phyloP scores from a whole-genome alignment of 2,113 vertebrate genomes.

The Platanista minor region DNA sequence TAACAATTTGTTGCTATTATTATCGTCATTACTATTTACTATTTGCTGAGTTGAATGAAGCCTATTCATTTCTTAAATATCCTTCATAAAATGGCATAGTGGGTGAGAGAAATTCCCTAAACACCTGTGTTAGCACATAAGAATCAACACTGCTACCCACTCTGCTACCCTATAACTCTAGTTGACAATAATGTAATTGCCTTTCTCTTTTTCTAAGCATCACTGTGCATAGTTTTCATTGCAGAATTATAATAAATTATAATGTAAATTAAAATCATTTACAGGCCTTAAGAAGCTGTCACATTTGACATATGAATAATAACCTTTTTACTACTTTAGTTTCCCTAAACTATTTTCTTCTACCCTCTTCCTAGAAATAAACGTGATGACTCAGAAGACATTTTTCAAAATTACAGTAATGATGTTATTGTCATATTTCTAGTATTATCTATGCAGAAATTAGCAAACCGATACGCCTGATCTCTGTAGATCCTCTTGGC shows the following conservation, averaged over 20 bases:
- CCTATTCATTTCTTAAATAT: neutral
- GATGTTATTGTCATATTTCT: neutral
- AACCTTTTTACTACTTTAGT: neutral
- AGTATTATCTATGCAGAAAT: neutral
- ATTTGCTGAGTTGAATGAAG: neutral
- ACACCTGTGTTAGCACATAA: neutral
- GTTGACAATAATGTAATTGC: conserved; percentile 20
- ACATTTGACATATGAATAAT: neutral
- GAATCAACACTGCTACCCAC: neutral
- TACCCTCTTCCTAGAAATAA: neutral
- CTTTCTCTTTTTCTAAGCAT: neutral
- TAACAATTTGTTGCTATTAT: neutral
- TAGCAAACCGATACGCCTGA: neutral
- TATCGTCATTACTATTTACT: neutral
- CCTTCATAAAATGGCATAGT: neutral
- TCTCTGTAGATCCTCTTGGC: neutral
- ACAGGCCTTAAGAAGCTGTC: neutral
- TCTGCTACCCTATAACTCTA: neutral
- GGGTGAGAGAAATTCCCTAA: neutral
- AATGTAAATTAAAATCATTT: neutral
- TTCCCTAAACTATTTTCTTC: neutral
- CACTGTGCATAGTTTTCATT: neutral
- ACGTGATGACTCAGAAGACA: neutral
- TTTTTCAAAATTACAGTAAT: neutral
- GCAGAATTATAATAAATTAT: neutral